Conservation (phyloP, 2,888 invertebrate genomes). For the Phania funesta region DNA sequence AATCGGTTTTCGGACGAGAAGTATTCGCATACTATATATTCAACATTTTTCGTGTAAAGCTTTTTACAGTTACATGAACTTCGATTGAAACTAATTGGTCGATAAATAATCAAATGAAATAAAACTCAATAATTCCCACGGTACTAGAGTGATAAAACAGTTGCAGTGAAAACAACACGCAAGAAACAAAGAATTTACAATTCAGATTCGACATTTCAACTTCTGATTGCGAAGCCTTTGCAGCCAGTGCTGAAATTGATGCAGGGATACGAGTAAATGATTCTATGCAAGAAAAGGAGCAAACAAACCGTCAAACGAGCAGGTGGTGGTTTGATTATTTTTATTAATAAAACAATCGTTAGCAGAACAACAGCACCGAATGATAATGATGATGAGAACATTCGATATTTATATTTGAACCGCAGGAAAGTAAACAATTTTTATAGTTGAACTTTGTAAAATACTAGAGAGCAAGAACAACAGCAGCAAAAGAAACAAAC, state of each 20-base stretch:
- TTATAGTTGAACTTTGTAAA: conserved; percentile 20
- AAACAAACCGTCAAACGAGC: conserved; percentile 50
- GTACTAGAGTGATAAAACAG: conserved; percentile 20
- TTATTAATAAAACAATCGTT: conserved; percentile 52
- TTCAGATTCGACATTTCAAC: neutral
- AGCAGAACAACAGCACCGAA: conserved; percentile 2
- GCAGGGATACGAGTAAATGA: neutral
- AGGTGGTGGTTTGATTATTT: conserved; percentile 48
- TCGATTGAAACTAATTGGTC: too few species aligned
- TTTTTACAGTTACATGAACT: neutral
- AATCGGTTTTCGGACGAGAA: too few species aligned
- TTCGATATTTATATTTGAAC: conserved; percentile 69
- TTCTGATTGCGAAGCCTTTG: neutral
- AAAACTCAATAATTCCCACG: conserved; percentile 62
- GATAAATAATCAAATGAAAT: conserved; percentile 41
- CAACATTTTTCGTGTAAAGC: neutral
- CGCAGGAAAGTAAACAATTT: conserved; percentile 65
- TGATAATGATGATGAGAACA: conserved; percentile 32
- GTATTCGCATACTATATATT: too few species aligned
- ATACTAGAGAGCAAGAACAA: conserved; percentile 36
- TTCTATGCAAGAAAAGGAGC: conserved; percentile 32
- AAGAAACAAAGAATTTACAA: neutral
- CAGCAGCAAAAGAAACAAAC: conserved; percentile 26
- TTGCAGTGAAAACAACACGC: conserved; percentile 40
- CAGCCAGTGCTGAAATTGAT: neutral